Evolutionary conservation across 2,888 invertebrate species (phyloP), one percentile per base, ranked within the genome.

Genomic region (Trileptium ribeirensis): DNA sequence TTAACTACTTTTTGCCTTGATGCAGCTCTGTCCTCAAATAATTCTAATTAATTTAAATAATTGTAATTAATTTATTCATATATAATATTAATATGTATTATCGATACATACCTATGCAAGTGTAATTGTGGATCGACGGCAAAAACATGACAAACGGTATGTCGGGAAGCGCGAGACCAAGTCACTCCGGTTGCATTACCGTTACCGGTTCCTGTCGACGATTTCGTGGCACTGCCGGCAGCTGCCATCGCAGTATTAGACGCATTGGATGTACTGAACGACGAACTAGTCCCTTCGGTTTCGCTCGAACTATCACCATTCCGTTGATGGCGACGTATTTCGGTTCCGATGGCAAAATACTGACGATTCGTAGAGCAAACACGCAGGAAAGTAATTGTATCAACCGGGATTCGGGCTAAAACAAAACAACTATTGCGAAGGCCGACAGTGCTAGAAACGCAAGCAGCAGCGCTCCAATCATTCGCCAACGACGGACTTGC

Each of bases 281-380:
- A 75, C 51, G 31, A 24, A 33, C 38, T 38, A 8, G 37, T 29
- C n/a, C n/a, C 37, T 29, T 78, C 79, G 29, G 79, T 79, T n/a
- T 36, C 40, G n/a, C 34, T 78, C 2, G 39, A 39, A 33, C 29
- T 77, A 24, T 75, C 34, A 67, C 24, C 84, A 79, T 85, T 86
- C 40, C 82, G 82, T 2, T 82, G 81, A 40, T 83, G 83, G 81
- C 87, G 87, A n/a, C n/a, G n/a, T n/a, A n/a, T n/a, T 39, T 87
- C 93, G 0, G 96, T 97, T 1, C 97, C 94, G 70, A 97, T 92
- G 0, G 96, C 97, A 88, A 97, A 97, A 89, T 95, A 96, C 79
- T 95, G 91, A 86, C 94, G 92, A 87, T 96, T 96, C 86, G 96
- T 96, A 0, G 94, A 94, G 74, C 94, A 94, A 1, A 94, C 93